Base-by-base conservation (phyloP, 1,140 invertebrate species). In the Argopecten irradians region DNA sequence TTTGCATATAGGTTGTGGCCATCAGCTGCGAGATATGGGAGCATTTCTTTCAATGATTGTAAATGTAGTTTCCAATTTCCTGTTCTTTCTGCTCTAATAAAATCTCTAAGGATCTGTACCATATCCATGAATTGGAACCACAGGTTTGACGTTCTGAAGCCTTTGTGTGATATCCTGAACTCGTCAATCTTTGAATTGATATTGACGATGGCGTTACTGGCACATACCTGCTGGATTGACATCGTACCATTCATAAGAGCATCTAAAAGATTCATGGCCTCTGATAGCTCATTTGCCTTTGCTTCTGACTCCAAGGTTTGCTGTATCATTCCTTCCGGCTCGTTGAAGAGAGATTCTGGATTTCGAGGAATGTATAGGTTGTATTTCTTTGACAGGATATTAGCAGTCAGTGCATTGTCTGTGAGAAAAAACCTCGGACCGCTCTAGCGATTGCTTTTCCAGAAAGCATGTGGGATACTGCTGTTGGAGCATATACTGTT, bases 1-100 rank as follows among this genome's bases (percentile, higher is more conserved):
- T 96, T 96, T 9, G 95, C 94, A 92, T 96, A 96, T 34, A 94
- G 86, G 89, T 95, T 95, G 91, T 96, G 96, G 14, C 96, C 96
- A 89, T 93, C 86, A 11, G 95, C 95, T 91, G 95, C 93, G 90
- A 96, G 95, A 86, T 92, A 95, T 8, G 94, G n/a, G n/a, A n/a
- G n/a, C n/a, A n/a, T n/a, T n/a, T n/a, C n/a, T n/a, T n/a, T n/a
- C n/a, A n/a, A n/a, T n/a, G n/a, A n/a, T n/a, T n/a, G n/a, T n/a
- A n/a, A n/a, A n/a, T n/a, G 95, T 0, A 92, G 86, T 33, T 86
- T 35, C 92, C 93, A 93, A 34, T 92, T 82, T 39, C 91, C 91
- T 0, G 87, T 94, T 71, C 92, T 88, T 89, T 93, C 92, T 28
- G 91, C 91, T 82, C 34, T 85, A 8, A 94, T 86, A 82, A 92